phyloP scores from a whole-genome alignment of 2,888 invertebrate genomes.

The Drosophila koepferae region DNA sequence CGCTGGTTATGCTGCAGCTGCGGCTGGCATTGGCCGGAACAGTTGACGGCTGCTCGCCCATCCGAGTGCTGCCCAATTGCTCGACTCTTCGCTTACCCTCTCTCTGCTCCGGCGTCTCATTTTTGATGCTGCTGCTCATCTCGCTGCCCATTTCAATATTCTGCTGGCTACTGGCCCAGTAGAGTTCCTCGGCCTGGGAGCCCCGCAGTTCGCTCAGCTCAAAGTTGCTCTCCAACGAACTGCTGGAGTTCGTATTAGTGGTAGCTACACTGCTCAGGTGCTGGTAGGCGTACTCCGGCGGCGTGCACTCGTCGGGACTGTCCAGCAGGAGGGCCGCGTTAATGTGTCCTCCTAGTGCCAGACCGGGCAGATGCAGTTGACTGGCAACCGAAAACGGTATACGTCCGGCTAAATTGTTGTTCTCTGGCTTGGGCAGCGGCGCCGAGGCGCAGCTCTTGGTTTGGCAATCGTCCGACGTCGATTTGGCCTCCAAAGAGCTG shows the following conservation, averaged over 20 bases:
- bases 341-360: slow-evolving; percentile 74
- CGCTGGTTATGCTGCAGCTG: slow-evolving; percentile 81
- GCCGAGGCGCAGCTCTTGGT: slow-evolving; percentile 33
- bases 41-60: slow-evolving; percentile 39
- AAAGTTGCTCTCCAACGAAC: slow-evolving; percentile 80
- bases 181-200: slow-evolving; percentile 69
- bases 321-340: slow-evolving; percentile 81
- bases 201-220: slow-evolving; percentile 70
- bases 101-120: slow-evolving; percentile 28
- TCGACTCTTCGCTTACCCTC: slow-evolving; percentile 15
- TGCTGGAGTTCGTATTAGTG: slow-evolving; percentile 81
- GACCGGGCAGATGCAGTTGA: slow-evolving; percentile 64
- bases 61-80: slow-evolving; percentile 53
- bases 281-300: slow-evolving; percentile 82
- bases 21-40: slow-evolving; percentile 64
- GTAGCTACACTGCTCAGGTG: slow-evolving; percentile 82
- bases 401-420: slow-evolving; percentile 42
- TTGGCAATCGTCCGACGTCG: slow-evolving; percentile 48
- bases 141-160: slow-evolving; percentile 81
- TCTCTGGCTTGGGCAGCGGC: slow-evolving; percentile 43
- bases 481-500: slow-evolving; percentile 77
- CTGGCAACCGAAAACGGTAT: slow-evolving; percentile 59
- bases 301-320: slow-evolving; percentile 83
- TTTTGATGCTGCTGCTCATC: slow-evolving; percentile 68
- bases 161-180: slow-evolving; percentile 74